These are phyloP conservation scores for Malthinus seriepunctatus DNA, from an alignment of 2,888 invertebrate genomes.

Conservation along the genomic window DNA sequence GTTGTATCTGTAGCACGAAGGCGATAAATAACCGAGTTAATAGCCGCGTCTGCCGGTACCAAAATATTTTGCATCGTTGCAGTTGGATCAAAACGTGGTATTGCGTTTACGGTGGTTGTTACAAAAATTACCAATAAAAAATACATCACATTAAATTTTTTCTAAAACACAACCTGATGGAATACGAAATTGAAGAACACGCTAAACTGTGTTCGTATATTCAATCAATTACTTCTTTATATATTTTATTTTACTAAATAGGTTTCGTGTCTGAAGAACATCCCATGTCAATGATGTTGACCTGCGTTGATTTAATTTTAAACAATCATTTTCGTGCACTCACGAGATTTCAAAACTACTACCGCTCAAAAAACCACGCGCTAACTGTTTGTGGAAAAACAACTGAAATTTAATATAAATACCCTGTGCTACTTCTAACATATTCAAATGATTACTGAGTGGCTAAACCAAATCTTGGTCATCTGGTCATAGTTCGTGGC, in stretches of 20 bases:
- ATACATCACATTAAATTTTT: too few species aligned
- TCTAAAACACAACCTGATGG: background rate
- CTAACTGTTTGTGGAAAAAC: slow-evolving; percentile 7
- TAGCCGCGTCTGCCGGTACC: slow-evolving; percentile 81
- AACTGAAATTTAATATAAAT: slow-evolving; percentile 5
- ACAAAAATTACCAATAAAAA: slow-evolving; percentile 41
- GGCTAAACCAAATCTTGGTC: slow-evolving; percentile 36
- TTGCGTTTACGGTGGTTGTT: slow-evolving; percentile 48
- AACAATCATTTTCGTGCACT: slow-evolving; percentile 9
- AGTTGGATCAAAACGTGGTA: slow-evolving; percentile 83
- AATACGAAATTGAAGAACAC: slow-evolving; percentile 7
- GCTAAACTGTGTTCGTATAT: slow-evolving; percentile 8
- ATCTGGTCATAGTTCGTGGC: slow-evolving; percentile 44
- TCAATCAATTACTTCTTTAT: slow-evolving; percentile 37
- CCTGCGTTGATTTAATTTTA: slow-evolving; percentile 29
- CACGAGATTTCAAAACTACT: slow-evolving; percentile 7
- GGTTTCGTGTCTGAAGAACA: slow-evolving; percentile 29
- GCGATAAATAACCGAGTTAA: slow-evolving; percentile 84
- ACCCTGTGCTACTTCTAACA: slow-evolving; percentile 13
- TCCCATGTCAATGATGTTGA: slow-evolving; percentile 32
- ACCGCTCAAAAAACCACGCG: slow-evolving; percentile 10
- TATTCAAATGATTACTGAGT: slow-evolving; percentile 19
- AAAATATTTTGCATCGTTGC: slow-evolving; percentile 81
- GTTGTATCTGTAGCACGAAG: slow-evolving; percentile 86
- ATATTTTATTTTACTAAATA: slow-evolving; percentile 36